Conservation (phyloP, 2,888 invertebrate species). For the Vandiemenella viatica region DNA sequence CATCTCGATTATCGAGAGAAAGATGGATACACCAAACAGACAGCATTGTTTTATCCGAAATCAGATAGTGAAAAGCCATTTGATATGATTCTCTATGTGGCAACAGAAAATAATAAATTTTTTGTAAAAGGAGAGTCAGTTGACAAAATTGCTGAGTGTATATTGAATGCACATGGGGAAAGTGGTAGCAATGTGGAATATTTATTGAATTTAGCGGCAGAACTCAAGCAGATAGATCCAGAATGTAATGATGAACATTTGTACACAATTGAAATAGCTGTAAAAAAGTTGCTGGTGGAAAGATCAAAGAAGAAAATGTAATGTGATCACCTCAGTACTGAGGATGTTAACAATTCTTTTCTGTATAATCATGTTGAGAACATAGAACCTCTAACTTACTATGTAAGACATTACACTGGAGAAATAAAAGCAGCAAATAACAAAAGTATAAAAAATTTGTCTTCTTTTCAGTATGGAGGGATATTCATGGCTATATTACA, state of each 20-base stretch:
- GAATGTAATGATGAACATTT: conserved; percentile 61
- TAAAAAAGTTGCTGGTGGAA: conserved; percentile 22
- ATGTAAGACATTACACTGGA: no score
- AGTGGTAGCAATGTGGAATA: conserved; percentile 89
- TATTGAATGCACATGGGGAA: conserved; percentile 56
- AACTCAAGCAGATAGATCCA: conserved; percentile 61
- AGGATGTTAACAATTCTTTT: no score
- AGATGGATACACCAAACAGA: conserved; percentile 69
- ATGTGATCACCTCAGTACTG: no score
- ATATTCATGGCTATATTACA: no score
- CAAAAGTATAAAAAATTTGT: no score
- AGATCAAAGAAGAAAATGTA: no score
- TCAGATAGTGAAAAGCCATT: conserved; percentile 36
- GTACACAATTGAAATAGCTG: conserved; percentile 49
- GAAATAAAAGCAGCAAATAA: no score
- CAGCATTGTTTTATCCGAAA: conserved; percentile 54
- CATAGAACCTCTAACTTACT: no score
- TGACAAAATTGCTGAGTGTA: conserved; percentile 64
- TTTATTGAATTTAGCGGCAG: conserved; percentile 64
- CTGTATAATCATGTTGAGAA: no score
- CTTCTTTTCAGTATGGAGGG: no score
- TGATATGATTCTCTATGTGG: conserved; percentile 64
- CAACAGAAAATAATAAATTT: conserved; percentile 63
- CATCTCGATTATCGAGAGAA: conserved; percentile 86
- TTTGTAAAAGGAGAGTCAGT: conserved; percentile 63